These are phyloP conservation scores for Ispidina lecontei DNA, from an alignment of 2,797 vertebrate species.

Conservation along the genomic window DNA sequence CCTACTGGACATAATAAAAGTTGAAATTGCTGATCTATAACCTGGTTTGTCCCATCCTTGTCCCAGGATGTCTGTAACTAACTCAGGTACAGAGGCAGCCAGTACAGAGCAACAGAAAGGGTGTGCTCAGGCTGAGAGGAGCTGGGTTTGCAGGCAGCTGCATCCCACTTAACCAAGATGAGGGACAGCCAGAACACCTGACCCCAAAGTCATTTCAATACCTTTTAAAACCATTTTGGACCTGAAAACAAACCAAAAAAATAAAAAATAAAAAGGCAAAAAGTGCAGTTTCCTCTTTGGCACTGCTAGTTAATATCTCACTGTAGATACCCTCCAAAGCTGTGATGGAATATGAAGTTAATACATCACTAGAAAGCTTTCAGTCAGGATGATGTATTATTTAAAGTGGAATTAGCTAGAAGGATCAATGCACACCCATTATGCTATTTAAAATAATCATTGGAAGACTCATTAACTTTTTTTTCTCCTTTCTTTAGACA, in stretches of 20 bases:
- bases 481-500: neutral
- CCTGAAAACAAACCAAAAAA: neutral
- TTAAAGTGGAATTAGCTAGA: conserved; percentile 68
- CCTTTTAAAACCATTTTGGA: conserved; percentile 27
- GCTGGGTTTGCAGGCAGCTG: neutral
- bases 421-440: conserved; percentile 70
- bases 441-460: conserved; percentile 70
- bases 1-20: neutral
- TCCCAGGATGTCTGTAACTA: neutral
- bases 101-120: neutral
- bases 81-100: neutral
- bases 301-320: conserved; percentile 52
- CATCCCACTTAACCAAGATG: neutral
- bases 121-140: neutral
- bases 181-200: neutral
- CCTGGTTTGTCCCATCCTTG: neutral
- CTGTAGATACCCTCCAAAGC: conserved; percentile 48
- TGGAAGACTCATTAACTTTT: conserved; percentile 53
- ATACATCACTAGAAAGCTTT: conserved; percentile 69
- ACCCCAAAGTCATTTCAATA: neutral
- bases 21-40: neutral
- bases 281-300: conserved; percentile 25
- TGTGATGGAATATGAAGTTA: conserved; percentile 62
- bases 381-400: conserved; percentile 67
- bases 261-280: neutral